A percentile compares a stretch with the other conserved stretches of the same genome.
Evolutionary conservation across 1,140 invertebrate genomes (phyloP).

Genomic region (Contarinia nasturtii): DNA sequence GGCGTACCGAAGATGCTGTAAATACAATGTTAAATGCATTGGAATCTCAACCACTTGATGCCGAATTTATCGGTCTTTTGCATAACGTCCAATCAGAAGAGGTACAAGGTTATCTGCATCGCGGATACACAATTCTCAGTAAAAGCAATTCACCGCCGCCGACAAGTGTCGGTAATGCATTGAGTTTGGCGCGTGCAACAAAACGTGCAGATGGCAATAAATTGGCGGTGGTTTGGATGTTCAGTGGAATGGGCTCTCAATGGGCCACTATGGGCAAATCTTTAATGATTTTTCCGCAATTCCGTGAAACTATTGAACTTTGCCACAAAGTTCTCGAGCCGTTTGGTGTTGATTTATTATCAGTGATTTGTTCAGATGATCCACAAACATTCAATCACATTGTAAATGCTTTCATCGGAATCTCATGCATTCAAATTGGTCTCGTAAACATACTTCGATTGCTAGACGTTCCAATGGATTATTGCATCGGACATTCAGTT

Average conservation of each 20-base stretch:
- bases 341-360: constrained; percentile 56
- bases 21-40: constrained; percentile 43
- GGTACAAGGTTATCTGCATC: constrained; percentile 30
- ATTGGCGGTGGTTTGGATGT: constrained; percentile 66
- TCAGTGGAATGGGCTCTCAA: constrained; percentile 80
- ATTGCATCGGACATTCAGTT: constrained; percentile 71
- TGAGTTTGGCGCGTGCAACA: constrained; percentile 25
- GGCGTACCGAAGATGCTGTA: constrained; percentile 42
- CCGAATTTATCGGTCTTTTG: constrained; percentile 31
- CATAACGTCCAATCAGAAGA: constrained; percentile 34
- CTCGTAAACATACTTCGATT: constrained; percentile 57
- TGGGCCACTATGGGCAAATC: constrained; percentile 65
- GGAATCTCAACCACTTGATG: constrained; percentile 32
- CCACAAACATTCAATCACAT: constrained; percentile 61
- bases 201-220: constrained; percentile 36
- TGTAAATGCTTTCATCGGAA: constrained; percentile 75
- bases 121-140: constrained; percentile 32
- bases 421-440: constrained; percentile 77
- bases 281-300: constrained; percentile 42
- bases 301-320: constrained; percentile 46
- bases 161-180: constrained; percentile 14
- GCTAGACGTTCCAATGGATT: constrained; percentile 58
- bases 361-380: constrained; percentile 56
- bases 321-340: constrained; percentile 32
- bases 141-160: constrained; percentile 22